Base-by-base conservation (phyloP, 2,113 vertebrate genomes). In the Nesogale talazaci region DNA sequence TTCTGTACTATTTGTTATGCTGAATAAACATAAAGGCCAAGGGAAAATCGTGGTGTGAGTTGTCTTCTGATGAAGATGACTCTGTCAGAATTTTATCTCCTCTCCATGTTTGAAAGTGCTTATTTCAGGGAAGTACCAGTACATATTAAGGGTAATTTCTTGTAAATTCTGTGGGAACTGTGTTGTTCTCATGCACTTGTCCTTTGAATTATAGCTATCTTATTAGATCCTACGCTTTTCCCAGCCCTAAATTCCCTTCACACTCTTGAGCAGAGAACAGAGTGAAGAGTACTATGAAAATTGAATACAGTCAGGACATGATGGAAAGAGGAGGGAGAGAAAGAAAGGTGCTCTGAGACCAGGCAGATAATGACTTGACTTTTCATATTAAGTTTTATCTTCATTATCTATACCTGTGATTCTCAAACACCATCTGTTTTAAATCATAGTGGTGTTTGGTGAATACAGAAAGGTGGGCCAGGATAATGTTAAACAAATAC, bases 401-500 rank as follows among this genome's bases (percentile, higher is more conserved):
- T 90, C 23, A 9, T 70, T 83, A 46, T 90, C 12, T 42, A 42
- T 5, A 17, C 56, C 23, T 9, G 0, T 82, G 76, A 89, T 85
- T 83, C 19, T 78, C 74, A 87, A 67, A 90, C 46, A 46, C 25
- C 61, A 42, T 77, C n/a, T 89, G 31, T 36, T 89, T 27, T 86
- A 57, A 79, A 79, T 92, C 78, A 83, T 36, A 84, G 25, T 77
- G n/a, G 56, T 88, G 31, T 67, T 90, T 85, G 52, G 38, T 92
- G 76, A 95, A 42, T 17, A 16, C n/a, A 80, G 57, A 74, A 52
- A 86, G 19, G 36, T 93, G 91, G 94, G 82, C 46, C 19, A 75
- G 87, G 31, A 82, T 91, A 89, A 95, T 88, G 76, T 82, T 88
- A 76, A 91, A 59, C 34, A 78, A 52, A 75, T 31, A 6, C 83